These are phyloP conservation scores for Pangasius larnaudii DNA, from an alignment of 2,797 vertebrate genomes.

Conservation along the genomic window DNA sequence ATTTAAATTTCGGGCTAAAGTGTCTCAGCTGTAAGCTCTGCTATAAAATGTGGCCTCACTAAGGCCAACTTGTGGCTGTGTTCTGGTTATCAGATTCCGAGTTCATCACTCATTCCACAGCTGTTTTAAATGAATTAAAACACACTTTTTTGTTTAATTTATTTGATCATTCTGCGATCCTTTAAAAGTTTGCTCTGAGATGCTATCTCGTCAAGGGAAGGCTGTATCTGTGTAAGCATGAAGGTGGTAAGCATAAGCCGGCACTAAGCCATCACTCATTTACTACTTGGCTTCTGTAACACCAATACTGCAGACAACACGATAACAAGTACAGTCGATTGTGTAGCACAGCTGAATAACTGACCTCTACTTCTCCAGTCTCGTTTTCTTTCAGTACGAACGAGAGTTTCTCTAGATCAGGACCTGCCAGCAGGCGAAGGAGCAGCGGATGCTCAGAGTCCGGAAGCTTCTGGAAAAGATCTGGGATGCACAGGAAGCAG, in stretches of 20 bases:
- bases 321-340: background rate
- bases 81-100: background rate
- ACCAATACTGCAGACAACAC: background rate
- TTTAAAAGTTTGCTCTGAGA: background rate
- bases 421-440: slow-evolving; percentile 87
- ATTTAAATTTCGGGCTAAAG: background rate
- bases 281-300: background rate
- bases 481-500: slow-evolving; percentile 61
- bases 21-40: background rate
- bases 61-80: background rate
- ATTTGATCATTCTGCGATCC: background rate
- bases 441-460: slow-evolving; percentile 85
- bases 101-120: background rate
- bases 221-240: background rate
- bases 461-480: slow-evolving; percentile 91
- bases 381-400: slow-evolving; percentile 97
- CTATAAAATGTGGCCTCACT: background rate
- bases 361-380: slow-evolving; percentile 93
- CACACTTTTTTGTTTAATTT: background rate
- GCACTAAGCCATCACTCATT: background rate
- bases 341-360: slow-evolving; percentile 10
- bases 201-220: background rate
- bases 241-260: background rate
- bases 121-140: background rate
- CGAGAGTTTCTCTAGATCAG: slow-evolving; percentile 83